Percentiles rank a stretch among this genome's conserved stretches.
Conservation (phyloP, 2,888 invertebrate genomes). For the Dione vanillae region DNA sequence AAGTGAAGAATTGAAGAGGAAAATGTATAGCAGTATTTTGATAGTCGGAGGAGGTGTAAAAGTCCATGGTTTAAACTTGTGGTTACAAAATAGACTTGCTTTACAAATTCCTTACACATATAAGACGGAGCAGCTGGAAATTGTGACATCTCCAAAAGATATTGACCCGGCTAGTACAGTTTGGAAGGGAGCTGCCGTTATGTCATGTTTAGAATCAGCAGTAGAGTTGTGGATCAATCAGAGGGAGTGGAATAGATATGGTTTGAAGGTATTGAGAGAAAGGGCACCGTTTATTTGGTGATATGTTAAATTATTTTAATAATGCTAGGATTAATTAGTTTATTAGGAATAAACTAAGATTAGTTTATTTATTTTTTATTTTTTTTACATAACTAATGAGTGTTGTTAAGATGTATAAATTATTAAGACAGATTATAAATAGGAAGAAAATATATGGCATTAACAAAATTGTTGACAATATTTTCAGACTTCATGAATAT, state of each 20-base stretch:
- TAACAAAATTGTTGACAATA: too few relatives aligned
- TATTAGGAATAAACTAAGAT: neutral
- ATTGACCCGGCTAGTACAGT: conserved; percentile 95
- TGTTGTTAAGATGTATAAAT: neutral
- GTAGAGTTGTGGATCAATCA: conserved; percentile 96
- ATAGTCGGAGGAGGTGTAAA: conserved; percentile 97
- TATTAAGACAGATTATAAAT: neutral
- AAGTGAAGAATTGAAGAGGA: conserved; percentile 94
- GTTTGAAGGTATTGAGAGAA: conserved; percentile 93
- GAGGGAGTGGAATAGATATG: conserved; percentile 93
- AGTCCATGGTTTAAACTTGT: conserved; percentile 91
- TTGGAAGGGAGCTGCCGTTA: conserved; percentile 97
- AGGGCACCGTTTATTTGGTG: conserved; percentile 96
- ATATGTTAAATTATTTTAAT: conserved; percentile 31
- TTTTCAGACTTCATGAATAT: too few relatives aligned
- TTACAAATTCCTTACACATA: conserved; percentile 92
- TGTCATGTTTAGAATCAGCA: conserved; percentile 96
- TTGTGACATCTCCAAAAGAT: conserved; percentile 95
- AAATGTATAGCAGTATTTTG: conserved; percentile 96
- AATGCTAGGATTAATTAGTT: neutral
- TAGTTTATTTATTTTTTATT: neutral
- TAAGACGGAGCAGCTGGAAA: conserved; percentile 93
- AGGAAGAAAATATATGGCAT: too few relatives aligned
- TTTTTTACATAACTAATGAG: neutral
- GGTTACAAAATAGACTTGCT: conserved; percentile 94